Conservation (phyloP, 2,113 vertebrate genomes). For the Pterocles gutturalis region DNA sequence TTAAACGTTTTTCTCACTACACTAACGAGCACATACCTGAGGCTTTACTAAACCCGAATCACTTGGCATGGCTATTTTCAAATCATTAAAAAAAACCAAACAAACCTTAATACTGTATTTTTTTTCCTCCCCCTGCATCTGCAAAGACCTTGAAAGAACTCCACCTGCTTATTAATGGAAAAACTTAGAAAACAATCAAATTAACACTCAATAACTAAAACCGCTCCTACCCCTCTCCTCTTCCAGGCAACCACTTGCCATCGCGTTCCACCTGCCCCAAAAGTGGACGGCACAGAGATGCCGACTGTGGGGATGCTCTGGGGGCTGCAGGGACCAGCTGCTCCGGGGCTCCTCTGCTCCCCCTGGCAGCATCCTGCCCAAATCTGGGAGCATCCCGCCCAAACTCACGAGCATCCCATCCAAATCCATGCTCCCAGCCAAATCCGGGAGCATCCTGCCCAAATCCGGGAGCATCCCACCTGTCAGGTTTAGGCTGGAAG, state of each 20-base stretch:
- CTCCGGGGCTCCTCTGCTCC: background rate
- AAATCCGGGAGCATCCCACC: background rate
- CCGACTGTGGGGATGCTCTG: background rate
- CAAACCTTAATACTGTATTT: background rate
- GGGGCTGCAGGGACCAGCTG: background rate
- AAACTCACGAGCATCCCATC: too few relatives aligned
- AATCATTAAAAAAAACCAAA: background rate
- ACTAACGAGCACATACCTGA: background rate
- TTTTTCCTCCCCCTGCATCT: background rate
- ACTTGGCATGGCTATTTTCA: background rate
- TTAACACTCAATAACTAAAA: background rate
- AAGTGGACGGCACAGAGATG: background rate
- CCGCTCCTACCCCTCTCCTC: background rate
- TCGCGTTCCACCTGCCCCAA: background rate
- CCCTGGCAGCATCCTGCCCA: background rate
- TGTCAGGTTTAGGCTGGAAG: background rate
- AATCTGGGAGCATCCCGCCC: too few relatives aligned
- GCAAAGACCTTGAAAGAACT: slow-evolving; percentile 12
- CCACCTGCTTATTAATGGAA: slow-evolving; percentile 12
- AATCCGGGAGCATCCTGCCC: background rate
- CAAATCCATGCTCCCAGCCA: too few relatives aligned
- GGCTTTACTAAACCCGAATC: background rate
- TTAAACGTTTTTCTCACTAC: background rate
- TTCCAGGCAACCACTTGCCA: background rate
- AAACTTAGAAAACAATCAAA: slow-evolving; percentile 9